These are phyloP conservation scores for Heteractis magnifica DNA, from an alignment of 92 coral and sea anemone genomes.

Conservation along the genomic window DNA sequence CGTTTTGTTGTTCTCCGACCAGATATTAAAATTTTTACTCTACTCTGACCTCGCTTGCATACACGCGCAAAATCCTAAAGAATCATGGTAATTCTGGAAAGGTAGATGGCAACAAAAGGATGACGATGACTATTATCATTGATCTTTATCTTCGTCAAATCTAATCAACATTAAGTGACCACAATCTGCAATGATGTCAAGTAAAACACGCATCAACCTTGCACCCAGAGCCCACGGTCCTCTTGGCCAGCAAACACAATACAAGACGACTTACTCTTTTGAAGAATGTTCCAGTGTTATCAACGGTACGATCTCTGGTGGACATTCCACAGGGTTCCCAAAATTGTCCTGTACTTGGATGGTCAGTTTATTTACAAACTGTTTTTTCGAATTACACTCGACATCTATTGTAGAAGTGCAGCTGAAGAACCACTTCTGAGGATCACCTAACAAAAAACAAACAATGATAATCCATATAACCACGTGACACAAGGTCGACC, in stretches of 20 bases:
- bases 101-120: not conserved
- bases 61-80: not conserved
- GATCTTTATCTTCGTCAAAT: no score
- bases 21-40: not conserved
- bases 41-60: no score
- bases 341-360: constrained; percentile 54
- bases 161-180: no score
- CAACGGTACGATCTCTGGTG: constrained; percentile 57
- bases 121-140: no score
- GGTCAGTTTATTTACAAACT: constrained; percentile 46
- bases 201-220: no score
- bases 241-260: no score
- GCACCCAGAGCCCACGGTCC: not conserved
- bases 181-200: no score
- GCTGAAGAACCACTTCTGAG: constrained; percentile 72
- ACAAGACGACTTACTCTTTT: constrained; percentile 34
- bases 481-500: not conserved
- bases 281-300: constrained; percentile 56
- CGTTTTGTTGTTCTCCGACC: not conserved
- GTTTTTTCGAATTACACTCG: constrained; percentile 23
- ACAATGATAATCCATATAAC: not conserved
- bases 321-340: constrained; percentile 70
- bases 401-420: constrained; percentile 9
- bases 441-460: constrained; percentile 51
- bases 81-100: not conserved